Evolutionary conservation across 2,797 vertebrate species (phyloP).

Genomic region (Pantherophis alleghaniensis): DNA sequence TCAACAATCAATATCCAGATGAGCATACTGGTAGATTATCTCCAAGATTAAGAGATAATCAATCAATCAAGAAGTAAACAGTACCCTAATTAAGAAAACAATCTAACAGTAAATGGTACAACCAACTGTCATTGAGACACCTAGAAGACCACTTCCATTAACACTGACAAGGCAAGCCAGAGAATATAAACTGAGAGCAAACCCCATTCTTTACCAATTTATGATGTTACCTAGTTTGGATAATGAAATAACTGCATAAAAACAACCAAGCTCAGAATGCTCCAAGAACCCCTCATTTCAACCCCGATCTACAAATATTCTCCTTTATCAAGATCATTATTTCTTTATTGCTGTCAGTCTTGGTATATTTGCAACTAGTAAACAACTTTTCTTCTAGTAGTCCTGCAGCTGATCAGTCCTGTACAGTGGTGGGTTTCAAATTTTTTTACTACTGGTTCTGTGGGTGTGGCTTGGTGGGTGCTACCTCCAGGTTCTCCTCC

Average conservation of each 20-base stretch:
- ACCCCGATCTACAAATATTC: not conserved
- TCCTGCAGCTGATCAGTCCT: not conserved
- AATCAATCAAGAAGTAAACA: not conserved
- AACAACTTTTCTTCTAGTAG: not conserved
- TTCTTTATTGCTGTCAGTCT: not conserved
- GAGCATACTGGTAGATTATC: not conserved
- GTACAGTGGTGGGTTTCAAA: not conserved
- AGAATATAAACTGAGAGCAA: not conserved
- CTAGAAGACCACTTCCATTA: not conserved
- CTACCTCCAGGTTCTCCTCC: too few relatives aligned
- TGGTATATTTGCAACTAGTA: not conserved
- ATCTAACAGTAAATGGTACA: not conserved
- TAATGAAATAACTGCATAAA: not conserved
- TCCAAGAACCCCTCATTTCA: not conserved
- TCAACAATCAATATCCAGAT: not conserved
- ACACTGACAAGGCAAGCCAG: not conserved
- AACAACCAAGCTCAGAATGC: not conserved
- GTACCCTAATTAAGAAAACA: not conserved
- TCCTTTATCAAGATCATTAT: not conserved
- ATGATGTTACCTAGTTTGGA: not conserved
- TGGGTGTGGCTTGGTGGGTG: too few relatives aligned
- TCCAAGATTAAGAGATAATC: not conserved
- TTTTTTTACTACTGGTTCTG: too few relatives aligned
- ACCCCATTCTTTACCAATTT: not conserved
- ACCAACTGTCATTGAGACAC: not conserved